A percentile compares a stretch with the other conserved stretches of the same genome.
Evolutionary conservation across 2,113 vertebrate species (phyloP).

Genomic region (Zapornia atra): DNA sequence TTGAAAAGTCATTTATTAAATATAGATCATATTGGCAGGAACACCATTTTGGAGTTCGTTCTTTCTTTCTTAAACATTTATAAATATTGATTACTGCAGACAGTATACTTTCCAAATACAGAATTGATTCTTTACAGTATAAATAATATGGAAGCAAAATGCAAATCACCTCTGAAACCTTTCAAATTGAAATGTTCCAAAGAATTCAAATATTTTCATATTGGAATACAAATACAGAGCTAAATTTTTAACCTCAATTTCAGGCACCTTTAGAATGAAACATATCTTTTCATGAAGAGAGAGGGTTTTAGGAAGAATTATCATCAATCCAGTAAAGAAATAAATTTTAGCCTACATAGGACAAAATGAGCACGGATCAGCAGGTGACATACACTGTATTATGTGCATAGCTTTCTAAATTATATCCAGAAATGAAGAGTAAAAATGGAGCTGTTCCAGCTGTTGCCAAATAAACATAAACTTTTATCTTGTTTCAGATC

Average conservation of each 20-base stretch:
- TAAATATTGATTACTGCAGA: background rate
- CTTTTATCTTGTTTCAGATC: background rate
- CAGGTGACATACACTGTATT: background rate
- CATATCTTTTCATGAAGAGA: background rate
- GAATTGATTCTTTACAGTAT: background rate
- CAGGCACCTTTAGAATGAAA: background rate
- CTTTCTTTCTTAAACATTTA: background rate
- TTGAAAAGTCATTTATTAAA: conserved; percentile 35
- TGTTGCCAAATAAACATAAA: background rate
- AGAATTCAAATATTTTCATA: background rate
- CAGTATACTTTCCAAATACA: background rate
- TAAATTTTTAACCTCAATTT: background rate
- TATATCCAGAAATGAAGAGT: background rate
- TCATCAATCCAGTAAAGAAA: background rate
- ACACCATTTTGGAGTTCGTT: background rate
- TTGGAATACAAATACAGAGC: background rate
- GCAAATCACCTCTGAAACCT: background rate
- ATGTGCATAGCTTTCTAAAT: background rate
- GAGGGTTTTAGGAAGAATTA: background rate
- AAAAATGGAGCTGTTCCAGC: background rate
- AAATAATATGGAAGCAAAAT: background rate
- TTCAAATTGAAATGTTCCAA: background rate
- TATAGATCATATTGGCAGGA: background rate
- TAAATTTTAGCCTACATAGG: background rate
- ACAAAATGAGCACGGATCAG: background rate